Evolutionary conservation across 2,797 vertebrate species (phyloP).

Genomic region (Sebastiscus albofasciatus): DNA sequence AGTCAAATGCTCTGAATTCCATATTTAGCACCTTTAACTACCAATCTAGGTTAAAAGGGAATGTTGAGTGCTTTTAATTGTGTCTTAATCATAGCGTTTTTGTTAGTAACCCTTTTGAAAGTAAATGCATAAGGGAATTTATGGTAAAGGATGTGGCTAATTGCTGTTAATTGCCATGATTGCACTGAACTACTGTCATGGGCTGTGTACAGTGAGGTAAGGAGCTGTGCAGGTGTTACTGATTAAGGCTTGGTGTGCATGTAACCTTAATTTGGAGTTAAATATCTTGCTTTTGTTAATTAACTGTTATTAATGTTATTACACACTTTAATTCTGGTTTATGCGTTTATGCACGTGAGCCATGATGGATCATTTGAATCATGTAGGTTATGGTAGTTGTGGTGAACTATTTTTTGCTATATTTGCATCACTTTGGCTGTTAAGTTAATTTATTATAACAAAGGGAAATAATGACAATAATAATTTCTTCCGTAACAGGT

Average conservation of each 20-base stretch:
- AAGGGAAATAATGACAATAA: background rate
- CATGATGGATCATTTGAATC: background rate
- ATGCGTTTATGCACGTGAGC: background rate
- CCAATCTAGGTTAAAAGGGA: background rate
- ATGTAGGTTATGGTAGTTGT: background rate
- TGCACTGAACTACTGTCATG: background rate
- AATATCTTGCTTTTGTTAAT: background rate
- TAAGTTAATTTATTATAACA: background rate
- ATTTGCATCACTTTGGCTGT: background rate
- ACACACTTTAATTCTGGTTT: background rate
- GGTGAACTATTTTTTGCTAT: background rate
- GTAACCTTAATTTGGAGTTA: background rate
- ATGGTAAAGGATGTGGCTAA: background rate
- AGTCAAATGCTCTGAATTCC: background rate
- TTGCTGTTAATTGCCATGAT: background rate
- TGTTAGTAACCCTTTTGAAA: background rate
- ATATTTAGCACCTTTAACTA: background rate
- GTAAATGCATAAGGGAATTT: background rate
- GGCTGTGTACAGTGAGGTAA: background rate
- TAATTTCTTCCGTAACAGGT: background rate
- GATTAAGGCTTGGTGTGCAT: background rate
- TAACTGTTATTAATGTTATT: background rate
- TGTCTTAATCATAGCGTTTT: background rate
- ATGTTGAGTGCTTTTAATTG: background rate
- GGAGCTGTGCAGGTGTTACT: background rate